Percentiles rank a stretch among this genome's conserved stretches.
Conservation (phyloP, 2,113 vertebrate genomes). For the Piliocolobus tephrosceles region DNA sequence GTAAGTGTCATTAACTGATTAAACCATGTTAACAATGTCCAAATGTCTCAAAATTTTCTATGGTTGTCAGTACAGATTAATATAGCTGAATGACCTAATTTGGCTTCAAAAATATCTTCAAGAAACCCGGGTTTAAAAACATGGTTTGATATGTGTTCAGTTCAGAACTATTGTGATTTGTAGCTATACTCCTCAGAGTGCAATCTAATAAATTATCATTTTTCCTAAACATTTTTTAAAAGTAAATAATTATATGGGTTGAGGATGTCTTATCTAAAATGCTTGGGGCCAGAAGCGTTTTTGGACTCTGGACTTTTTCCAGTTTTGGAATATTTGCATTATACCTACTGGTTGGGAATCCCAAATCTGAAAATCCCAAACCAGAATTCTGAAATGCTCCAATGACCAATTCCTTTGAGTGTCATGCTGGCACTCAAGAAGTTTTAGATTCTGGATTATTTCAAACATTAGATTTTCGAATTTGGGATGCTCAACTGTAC, state of each 20-base stretch:
- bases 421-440: background rate
- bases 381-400: background rate
- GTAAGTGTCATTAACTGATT: background rate
- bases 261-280: background rate
- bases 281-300: background rate
- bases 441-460: background rate
- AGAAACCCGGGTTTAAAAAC: background rate
- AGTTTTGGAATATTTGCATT: background rate
- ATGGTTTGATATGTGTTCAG: slow-evolving; percentile 4
- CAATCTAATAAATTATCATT: background rate
- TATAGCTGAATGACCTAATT: background rate
- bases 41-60: slow-evolving; percentile 30
- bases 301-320: background rate
- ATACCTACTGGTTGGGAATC: background rate
- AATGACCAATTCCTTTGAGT: background rate
- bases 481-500: background rate
- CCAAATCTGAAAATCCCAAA: background rate
- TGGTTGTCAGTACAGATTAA: background rate
- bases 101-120: slow-evolving; percentile 19
- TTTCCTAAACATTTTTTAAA: slow-evolving; percentile 30
- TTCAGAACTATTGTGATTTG: slow-evolving; percentile 17
- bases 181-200: background rate
- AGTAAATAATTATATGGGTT: background rate
- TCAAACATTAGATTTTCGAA: background rate
- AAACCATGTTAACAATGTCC: slow-evolving; percentile 18